phyloP scores from a whole-genome alignment of 2,113 vertebrate species.

The Salvelinus sp. region DNA sequence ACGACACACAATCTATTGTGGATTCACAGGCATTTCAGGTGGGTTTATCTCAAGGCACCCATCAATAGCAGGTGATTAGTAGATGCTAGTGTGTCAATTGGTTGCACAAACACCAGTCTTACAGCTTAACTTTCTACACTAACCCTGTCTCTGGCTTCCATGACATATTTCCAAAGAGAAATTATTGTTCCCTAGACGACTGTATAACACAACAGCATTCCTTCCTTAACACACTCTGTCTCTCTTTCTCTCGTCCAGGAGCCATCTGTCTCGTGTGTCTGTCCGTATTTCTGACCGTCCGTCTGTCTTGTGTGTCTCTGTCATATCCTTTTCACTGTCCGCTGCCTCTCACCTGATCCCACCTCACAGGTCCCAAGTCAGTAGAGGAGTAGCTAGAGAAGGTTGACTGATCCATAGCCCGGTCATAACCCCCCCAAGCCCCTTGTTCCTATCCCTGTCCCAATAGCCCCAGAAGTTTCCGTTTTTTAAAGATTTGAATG shows the following conservation, averaged over 20 bases:
- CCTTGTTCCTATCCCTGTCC: too few species aligned
- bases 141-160: conserved; percentile 50
- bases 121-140: conserved; percentile 16
- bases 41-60: neutral
- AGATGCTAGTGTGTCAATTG: too few species aligned
- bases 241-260: conserved; percentile 65
- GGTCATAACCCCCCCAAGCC: too few species aligned
- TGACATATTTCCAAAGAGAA: conserved; percentile 61
- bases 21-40: neutral
- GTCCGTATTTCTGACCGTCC: conserved; percentile 7
- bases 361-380: too few species aligned
- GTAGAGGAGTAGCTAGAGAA: too few species aligned
- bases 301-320: too few species aligned
- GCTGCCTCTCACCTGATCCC: too few species aligned
- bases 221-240: conserved; percentile 72
- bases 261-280: conserved; percentile 13
- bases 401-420: too few species aligned
- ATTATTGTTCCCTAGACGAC: conserved; percentile 67
- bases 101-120: neutral
- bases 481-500: too few species aligned
- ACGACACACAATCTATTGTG: conserved; percentile 17
- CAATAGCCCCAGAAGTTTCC: too few species aligned
- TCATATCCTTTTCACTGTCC: too few species aligned
- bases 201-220: conserved; percentile 70
- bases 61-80: neutral